phyloP scores from a whole-genome alignment of 2,797 vertebrate genomes.

The Danio tinwini region DNA sequence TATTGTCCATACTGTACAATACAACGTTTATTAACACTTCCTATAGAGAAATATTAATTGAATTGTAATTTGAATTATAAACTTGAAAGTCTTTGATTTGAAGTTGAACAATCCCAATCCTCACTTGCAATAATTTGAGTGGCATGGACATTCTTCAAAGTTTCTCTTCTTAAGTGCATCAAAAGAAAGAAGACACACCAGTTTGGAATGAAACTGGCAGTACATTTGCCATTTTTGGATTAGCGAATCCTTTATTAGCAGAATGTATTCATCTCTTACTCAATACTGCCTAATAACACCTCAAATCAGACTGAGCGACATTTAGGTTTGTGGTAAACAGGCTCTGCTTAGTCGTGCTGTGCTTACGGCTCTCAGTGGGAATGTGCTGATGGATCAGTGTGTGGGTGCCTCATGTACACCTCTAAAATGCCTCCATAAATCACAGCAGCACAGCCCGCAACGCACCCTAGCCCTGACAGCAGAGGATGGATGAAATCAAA shows the following conservation, averaged over 20 bases:
- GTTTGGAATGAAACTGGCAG: neutral
- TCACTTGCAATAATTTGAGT: neutral
- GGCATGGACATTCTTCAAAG: neutral
- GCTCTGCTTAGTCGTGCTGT: conserved; percentile 36
- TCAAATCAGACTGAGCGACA: conserved; percentile 55
- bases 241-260: too few species aligned
- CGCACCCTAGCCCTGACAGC: conserved; percentile 47
- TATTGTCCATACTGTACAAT: too few species aligned
- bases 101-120: too few species aligned
- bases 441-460: conserved; percentile 64
- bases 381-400: conserved; percentile 62
- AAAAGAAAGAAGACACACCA: neutral
- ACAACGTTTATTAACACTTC: too few species aligned
- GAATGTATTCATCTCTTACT: neutral
- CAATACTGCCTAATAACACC: neutral
- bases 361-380: conserved; percentile 21
- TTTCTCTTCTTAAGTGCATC: neutral
- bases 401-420: conserved; percentile 64
- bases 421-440: conserved; percentile 72
- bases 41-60: too few species aligned
- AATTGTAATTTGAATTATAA: too few species aligned
- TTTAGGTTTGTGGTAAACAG: conserved; percentile 34
- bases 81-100: too few species aligned
- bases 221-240: too few species aligned
- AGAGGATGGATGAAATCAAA: conserved; percentile 62